Evolutionary conservation across 2,113 vertebrate genomes (phyloP).

Genomic region (Galemys pyrenaicus): DNA sequence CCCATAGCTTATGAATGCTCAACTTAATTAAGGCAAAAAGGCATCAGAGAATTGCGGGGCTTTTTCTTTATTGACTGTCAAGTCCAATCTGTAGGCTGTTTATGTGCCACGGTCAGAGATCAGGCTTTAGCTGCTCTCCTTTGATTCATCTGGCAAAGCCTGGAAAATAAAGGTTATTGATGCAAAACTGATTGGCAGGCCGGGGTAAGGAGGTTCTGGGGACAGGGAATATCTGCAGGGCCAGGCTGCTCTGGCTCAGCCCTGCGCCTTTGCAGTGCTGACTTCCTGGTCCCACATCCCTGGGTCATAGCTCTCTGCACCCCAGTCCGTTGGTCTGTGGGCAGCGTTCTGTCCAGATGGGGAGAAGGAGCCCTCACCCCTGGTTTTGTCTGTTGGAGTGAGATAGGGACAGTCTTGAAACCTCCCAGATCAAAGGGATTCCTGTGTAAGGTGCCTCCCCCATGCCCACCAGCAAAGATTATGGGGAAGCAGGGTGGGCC

Average conservation of each 20-base stretch:
- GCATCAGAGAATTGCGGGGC: slow-evolving; percentile 6
- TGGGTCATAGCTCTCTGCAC: not conserved
- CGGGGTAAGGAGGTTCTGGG: not conserved
- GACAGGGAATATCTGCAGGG: not conserved
- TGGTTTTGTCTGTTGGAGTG: not conserved
- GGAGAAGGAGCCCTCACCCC: not conserved
- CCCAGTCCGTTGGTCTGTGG: not conserved
- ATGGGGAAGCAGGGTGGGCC: too few species aligned
- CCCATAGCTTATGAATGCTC: not conserved
- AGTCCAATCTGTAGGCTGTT: slow-evolving; percentile 49
- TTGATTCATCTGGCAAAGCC: slow-evolving; percentile 40
- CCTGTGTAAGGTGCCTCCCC: not conserved
- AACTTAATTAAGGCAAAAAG: slow-evolving; percentile 57
- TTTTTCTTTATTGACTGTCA: slow-evolving; percentile 49
- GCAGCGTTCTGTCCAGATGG: not conserved
- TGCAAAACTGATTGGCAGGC: slow-evolving; percentile 57
- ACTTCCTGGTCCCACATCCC: not conserved
- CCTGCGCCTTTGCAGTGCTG: not conserved
- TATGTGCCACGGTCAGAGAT: slow-evolving; percentile 63
- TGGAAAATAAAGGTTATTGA: slow-evolving; percentile 36
- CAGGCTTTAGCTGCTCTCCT: slow-evolving; percentile 25
- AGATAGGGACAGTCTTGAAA: not conserved
- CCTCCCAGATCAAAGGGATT: not conserved
- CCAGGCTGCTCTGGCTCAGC: not conserved
- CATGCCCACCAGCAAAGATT: not conserved